Evolutionary conservation across 1,140 invertebrate genomes (phyloP), one percentile per base, ranked within the genome.

Genomic region (Dendrolimus kikuchii): DNA sequence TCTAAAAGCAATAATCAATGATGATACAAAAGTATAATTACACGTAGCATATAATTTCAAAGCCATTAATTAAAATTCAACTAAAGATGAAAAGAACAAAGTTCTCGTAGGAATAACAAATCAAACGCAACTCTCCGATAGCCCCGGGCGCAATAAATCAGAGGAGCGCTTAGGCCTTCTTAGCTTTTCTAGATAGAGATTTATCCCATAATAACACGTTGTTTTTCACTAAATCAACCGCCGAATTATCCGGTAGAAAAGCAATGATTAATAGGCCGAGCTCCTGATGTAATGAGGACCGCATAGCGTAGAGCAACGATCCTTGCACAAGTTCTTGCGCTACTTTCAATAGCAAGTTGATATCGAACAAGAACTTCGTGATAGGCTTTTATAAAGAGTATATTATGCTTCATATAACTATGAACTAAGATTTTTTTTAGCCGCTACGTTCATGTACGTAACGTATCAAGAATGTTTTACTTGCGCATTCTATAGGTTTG

Each of bases 111-210:
- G 72, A 72, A 80, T 77, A 72, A 82, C 79, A 86, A 84, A 82
- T 81, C 79, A 86, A 81, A 74, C 55, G 67, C 64, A 74, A 75
- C 59, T 69, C 71, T 77, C 66, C 68, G 76, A 78, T 76, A 62
- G 74, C 78, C 69, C 65, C 58, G 54, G 71, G 75, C 67, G 59
- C 67, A 60, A 76, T 86, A 86, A 86, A 84, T 86, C 82, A 80
- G 68, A 57, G 62, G 68, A 66, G 74, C 73, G 74, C 77, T 86
- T 84, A 86, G 79, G 75, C 73, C 77, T 82, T 80, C 82, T 86
- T 84, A 84, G 81, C 81, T 86, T 82, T 86, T 84, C 82, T 84
- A 86, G 79, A 86, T 84, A 86, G 74, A 86, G 82, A 86, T 86
- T 86, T 86, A 86, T 82, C 82, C 77, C 70, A 72, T 86, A 86